These are phyloP conservation scores for Heliothis virescens DNA, from an alignment of 1,140 invertebrate genomes.

Conservation along the genomic window DNA sequence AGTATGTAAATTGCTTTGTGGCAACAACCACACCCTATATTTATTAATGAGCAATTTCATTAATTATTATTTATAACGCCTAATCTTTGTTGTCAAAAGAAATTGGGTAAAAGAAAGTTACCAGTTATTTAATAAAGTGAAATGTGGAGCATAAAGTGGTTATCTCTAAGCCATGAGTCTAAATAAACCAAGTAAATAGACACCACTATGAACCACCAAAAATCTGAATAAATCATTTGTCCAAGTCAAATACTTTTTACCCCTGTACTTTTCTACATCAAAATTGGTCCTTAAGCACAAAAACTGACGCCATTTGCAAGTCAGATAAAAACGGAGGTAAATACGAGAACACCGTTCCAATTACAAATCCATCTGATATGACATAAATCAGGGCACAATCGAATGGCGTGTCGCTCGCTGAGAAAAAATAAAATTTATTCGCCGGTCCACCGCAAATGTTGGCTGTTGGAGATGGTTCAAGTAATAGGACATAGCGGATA, in stretches of 20 bases:
- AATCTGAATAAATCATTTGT: too few relatives aligned
- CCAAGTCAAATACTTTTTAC: background rate
- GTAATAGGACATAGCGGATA: slow-evolving; percentile 26
- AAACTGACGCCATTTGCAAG: background rate
- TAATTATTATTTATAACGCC: slow-evolving; percentile 10
- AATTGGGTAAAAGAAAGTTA: background rate
- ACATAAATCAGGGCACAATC: slow-evolving; percentile 41
- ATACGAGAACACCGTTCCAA: slow-evolving; percentile 22
- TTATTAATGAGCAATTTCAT: slow-evolving; percentile 3
- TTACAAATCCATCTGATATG: slow-evolving; percentile 47
- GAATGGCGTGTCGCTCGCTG: slow-evolving; percentile 31
- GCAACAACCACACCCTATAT: background rate
- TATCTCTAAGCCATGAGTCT: background rate
- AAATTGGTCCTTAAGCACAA: slow-evolving; percentile 3
- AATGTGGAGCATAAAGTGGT: too few relatives aligned
- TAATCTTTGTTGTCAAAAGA: background rate
- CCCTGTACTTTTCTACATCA: too few relatives aligned
- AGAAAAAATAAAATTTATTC: slow-evolving; percentile 64
- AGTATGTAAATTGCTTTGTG: slow-evolving; percentile 12
- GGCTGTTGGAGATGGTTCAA: slow-evolving; percentile 28
- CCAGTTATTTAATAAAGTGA: background rate
- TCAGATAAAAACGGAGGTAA: slow-evolving; percentile 26
- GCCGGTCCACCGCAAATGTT: slow-evolving; percentile 48
- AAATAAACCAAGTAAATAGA: background rate
- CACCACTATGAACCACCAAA: background rate